These are phyloP conservation scores for Nymphalis c-album DNA, from an alignment of 2,888 invertebrate genomes.

Conservation along the genomic window DNA sequence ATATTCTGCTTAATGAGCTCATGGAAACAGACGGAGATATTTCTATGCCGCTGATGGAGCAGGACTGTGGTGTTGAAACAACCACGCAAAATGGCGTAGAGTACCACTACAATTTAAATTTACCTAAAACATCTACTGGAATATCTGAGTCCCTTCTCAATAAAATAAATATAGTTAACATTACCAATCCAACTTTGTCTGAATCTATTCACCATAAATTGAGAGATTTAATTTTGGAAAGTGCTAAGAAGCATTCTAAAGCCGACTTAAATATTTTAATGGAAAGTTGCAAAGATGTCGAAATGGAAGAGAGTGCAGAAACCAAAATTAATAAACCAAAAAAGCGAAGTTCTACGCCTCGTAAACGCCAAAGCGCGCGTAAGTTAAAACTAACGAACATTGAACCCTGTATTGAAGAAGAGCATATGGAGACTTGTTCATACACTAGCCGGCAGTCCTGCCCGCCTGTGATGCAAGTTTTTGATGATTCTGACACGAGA, in stretches of 20 bases:
- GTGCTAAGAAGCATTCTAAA: constrained; percentile 57
- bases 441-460: constrained; percentile 57
- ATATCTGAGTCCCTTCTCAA: constrained; percentile 55
- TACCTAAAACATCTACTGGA: constrained; percentile 30
- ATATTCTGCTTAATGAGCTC: constrained; percentile 47
- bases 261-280: constrained; percentile 39
- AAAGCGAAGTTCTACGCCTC: constrained; percentile 45
- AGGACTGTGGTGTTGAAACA: constrained; percentile 52
- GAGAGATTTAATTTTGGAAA: constrained; percentile 62
- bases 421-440: constrained; percentile 57
- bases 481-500: constrained; percentile 40
- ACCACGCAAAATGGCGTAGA: constrained; percentile 34
- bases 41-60: constrained; percentile 64
- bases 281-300: constrained; percentile 39
- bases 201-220: constrained; percentile 62
- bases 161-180: constrained; percentile 51
- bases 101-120: constrained; percentile 38
- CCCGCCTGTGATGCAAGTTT: constrained; percentile 48
- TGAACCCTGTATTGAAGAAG: constrained; percentile 58
- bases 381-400: constrained; percentile 34
- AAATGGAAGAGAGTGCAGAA: constrained; percentile 22
- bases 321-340: constrained; percentile 37
- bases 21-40: constrained; percentile 55
- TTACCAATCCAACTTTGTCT: constrained; percentile 53
- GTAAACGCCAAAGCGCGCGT: constrained; percentile 36